Evolutionary conservation across 1,140 invertebrate species (phyloP).

Genomic region (Hesperophylax magnus): DNA sequence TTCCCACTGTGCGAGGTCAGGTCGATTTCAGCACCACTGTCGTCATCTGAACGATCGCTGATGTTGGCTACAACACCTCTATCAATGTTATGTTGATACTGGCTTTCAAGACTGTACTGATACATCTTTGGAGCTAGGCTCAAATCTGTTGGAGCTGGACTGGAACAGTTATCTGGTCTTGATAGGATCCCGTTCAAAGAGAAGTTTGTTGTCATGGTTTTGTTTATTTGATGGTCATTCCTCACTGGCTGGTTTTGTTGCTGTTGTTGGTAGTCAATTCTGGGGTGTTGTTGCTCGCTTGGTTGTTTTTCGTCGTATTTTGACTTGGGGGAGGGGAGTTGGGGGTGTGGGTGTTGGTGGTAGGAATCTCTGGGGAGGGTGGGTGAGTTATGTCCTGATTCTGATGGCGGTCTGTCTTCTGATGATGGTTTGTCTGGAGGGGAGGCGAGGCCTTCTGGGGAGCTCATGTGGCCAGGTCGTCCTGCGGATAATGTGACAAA

Average conservation of each 20-base stretch:
- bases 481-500: constrained; percentile 10
- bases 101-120: constrained; percentile 58
- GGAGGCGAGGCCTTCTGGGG: constrained; percentile 46
- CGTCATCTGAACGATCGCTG: constrained; percentile 63
- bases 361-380: constrained; percentile 40
- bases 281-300: constrained; percentile 11
- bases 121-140: constrained; percentile 59
- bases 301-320: constrained; percentile 44
- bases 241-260: constrained; percentile 18
- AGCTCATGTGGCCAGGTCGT: constrained; percentile 47
- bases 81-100: constrained; percentile 63
- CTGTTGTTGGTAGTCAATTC: constrained; percentile 22
- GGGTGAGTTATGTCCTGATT: constrained; percentile 16
- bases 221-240: not conserved
- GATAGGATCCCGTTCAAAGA: constrained; percentile 50
- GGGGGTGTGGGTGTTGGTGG: not conserved
- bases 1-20: constrained; percentile 68
- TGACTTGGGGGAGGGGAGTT: constrained; percentile 22
- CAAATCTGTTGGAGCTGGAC: constrained; percentile 67
- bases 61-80: constrained; percentile 56
- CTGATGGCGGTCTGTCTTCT: constrained; percentile 36
- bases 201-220: constrained; percentile 41
- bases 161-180: constrained; percentile 35
- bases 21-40: constrained; percentile 69
- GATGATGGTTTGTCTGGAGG: constrained; percentile 37